Conservation (phyloP, 2,888 invertebrate genomes). For the Ophion costatus region DNA sequence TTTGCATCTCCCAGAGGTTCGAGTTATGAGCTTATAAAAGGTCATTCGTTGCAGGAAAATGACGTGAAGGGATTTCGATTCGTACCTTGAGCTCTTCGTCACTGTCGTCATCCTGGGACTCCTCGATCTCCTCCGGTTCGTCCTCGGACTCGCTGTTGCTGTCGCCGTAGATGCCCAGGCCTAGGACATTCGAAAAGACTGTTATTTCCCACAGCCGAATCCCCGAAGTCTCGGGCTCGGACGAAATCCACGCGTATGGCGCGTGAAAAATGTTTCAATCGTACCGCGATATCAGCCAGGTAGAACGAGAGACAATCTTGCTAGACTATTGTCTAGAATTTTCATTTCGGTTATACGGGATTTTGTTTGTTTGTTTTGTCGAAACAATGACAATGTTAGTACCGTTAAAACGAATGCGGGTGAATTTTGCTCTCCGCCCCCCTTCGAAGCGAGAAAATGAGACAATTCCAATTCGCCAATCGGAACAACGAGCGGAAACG, state of each 20-base stretch:
- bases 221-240: background rate
- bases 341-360: background rate
- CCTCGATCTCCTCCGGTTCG: slow-evolving; percentile 84
- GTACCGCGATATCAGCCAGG: slow-evolving; percentile 9
- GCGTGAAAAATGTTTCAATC: background rate
- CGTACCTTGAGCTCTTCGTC: slow-evolving; percentile 91
- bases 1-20: no score
- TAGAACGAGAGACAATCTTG: background rate
- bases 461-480: background rate
- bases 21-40: background rate
- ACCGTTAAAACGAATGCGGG: background rate
- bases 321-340: background rate
- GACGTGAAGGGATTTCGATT: background rate
- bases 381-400: background rate
- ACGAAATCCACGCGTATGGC: background rate
- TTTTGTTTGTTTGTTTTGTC: slow-evolving; percentile 15
- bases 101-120: slow-evolving; percentile 84
- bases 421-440: background rate
- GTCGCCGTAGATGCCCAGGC: slow-evolving; percentile 93
- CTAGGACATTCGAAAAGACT: slow-evolving; percentile 84
- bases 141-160: slow-evolving; percentile 86
- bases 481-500: background rate
- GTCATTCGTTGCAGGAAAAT: background rate
- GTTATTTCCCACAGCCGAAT: slow-evolving; percentile 32
- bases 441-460: background rate